Evolutionary conservation across 1,140 invertebrate genomes (phyloP), one percentile per base, ranked within the genome.

Genomic region (Andrena cerasifolii): DNA sequence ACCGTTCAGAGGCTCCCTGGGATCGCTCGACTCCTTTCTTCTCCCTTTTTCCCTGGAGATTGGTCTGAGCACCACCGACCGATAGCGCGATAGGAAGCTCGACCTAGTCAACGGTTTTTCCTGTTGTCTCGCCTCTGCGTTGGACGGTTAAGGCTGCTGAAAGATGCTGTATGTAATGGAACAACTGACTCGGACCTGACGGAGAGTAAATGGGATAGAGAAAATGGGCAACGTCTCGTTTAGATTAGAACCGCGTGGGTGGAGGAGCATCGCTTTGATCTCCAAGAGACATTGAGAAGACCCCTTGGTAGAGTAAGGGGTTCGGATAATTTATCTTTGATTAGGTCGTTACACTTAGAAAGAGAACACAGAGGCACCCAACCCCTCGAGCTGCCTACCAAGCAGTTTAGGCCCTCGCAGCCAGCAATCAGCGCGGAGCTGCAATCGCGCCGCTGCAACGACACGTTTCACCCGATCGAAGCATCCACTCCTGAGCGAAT

Each of bases 181-280:
- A 21, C 58, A 36, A 61, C 33, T 14, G 58, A 40, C 58, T 40
- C 24, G n/a, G 10, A 43, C n/a, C 58, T 61, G 58, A 61, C 58
- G 21, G n/a, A 40, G n/a, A 18, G 58, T 24, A 61, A 61, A 61
- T 61, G 58, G 58, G 58, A 61, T 40, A 31, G n/a, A 40, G 58
- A n/a, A 61, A 61, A 61, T 61, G 40, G 16, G 58, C 21, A 61
- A 61, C 33, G 58, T 40, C 33, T 43, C 58, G 58, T 61, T 61
- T 61, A 61, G 58, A 61, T 61, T 61, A 36, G 58, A 61, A 40
- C 3, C 12, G 58, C 58, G 33, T 61, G 10, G 58, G 58, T 33
- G 58, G 58, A 40, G 56, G 12, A 10, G 36, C n/a, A 40, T 40
- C 16, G 33, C 49, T 51, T 51, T 21, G 49, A 51, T 51, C 49